Base-by-base conservation (phyloP, 53 echinoderm and acorn worm species). In the Arbacia lixula region DNA sequence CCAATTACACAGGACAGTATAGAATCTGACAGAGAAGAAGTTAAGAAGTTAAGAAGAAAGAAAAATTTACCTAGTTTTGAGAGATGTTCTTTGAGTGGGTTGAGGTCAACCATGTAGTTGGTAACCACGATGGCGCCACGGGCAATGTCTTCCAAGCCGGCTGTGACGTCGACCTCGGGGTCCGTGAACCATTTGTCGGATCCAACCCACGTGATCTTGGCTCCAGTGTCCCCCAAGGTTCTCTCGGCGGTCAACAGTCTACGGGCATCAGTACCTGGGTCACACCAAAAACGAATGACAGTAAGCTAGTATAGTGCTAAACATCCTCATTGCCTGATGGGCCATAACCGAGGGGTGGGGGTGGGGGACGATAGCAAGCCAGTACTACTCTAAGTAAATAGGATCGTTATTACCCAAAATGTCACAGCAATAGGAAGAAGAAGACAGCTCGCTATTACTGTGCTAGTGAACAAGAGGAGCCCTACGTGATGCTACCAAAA, bases 181-280 rank as follows among this genome's bases (percentile, higher is more conserved):
- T 88, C 77, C 33, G 79, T 85, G 31, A 73, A 85, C 88, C 88
- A 88, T 16, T 90, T 83, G 77, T 93, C 86, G 0, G 90, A 84
- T 9, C 85, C 90, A 1, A 90, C 75, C 92, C 92, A 92, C 17
- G 86, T 65, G 68, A 92, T 89, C 33, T 86, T 81, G 51, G 55
- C 77, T 1, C 68, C 63, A 25, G 49, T 57, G 11, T 68, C 36
- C 50, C 74, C 62, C 30, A 52, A 74, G 1, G 74, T 51, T 64
- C 31, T 81, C 63, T 87, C 87, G 10, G 91, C 87, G 0, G 60
- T 39, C 39, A 91, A 77, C 51, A 91, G 84, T 12, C 51, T 52
- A 27, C 91, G 87, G 58, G 91, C 91, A 71, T 91, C 71, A 32
- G 32, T 42, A 63, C 82, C 82, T 81, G 79, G 37, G 68, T 46